These are phyloP conservation scores for Macroglossus sobrinus DNA, from an alignment of 2,113 vertebrate species.

Conservation along the genomic window DNA sequence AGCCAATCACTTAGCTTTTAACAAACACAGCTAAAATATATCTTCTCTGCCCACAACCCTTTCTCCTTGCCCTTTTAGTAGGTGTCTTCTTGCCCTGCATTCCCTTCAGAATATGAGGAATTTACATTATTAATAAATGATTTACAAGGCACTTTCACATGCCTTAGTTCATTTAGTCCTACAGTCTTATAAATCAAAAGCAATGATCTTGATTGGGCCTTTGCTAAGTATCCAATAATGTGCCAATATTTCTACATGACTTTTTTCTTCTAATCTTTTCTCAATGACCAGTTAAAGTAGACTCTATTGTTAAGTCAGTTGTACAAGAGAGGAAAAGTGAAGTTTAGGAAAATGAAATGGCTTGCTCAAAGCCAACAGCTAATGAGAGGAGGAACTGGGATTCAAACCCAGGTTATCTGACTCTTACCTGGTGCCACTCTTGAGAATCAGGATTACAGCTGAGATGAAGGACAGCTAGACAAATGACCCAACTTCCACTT, in stretches of 20 bases:
- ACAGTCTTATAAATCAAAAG: conserved; percentile 22
- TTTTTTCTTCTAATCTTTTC: neutral
- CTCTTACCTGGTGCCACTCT: neutral
- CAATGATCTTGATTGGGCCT: neutral
- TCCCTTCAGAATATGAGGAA: neutral
- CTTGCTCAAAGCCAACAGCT: neutral
- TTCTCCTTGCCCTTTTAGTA: neutral
- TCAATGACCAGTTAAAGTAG: neutral
- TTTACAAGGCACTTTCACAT: conserved; percentile 3
- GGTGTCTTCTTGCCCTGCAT: neutral
- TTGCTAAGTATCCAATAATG: neutral
- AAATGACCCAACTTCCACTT: neutral
- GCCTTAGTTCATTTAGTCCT: neutral
- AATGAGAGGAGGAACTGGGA: neutral
- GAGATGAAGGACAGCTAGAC: neutral
- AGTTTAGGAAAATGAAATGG: conserved; percentile 31
- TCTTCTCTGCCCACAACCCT: neutral
- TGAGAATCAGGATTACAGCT: neutral
- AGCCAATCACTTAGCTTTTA: neutral
- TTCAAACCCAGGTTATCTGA: neutral
- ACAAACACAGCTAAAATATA: neutral
- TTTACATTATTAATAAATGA: neutral
- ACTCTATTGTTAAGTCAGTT: conserved; percentile 19
- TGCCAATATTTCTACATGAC: neutral
- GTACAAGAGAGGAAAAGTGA: conserved; percentile 16